Evolutionary conservation across 2,113 vertebrate genomes (phyloP), one percentile per base, ranked within the genome.

Genomic region (Octodon degus): DNA sequence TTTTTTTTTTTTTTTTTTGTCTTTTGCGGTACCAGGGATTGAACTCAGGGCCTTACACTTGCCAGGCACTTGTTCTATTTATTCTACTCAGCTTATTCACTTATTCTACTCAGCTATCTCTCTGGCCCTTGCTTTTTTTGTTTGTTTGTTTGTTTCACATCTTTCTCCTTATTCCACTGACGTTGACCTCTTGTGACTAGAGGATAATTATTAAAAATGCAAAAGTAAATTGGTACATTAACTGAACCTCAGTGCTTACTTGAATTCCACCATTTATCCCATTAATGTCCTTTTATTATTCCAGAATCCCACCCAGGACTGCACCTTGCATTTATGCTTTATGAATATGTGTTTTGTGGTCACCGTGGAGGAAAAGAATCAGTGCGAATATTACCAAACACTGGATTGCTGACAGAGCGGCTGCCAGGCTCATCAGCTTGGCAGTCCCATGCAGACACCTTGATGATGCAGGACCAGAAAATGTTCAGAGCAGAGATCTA

Each of bases 321-420:
- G 19, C 53, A 40, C n/a, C 68, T 20, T 58, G 11, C 50, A 27
- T 34, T 47, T n/a, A 20, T 30, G 17, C 13, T 14, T 9, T 20
- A 5, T 27, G n/a, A 20, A n/a, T 1, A 10, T 72, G 68, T 70
- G 16, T 30, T 47, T 80, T 77, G 37, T 30, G 25, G 65, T 72
- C 47, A n/a, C 63, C 17, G 1, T 30, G 43, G 43, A 91, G 65
- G 32, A 88, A 67, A 74, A 40, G 19, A 30, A 3, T 40, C 67
- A 37, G 5, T 14, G 37, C 22, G 4, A 32, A 58, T 63, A 91
- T 84, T 47, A 67, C 4, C 40, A 34, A 67, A 55, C 20, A 72
- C 3, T 0, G 0, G 0, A 2, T 2, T 27, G 3, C 24, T 32
- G 27, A 25, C 37, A 82, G 27, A 7, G 47, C 25, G 27, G n/a